Conservation (phyloP, 2,113 vertebrate genomes). For the Mesitornis unicolor region DNA sequence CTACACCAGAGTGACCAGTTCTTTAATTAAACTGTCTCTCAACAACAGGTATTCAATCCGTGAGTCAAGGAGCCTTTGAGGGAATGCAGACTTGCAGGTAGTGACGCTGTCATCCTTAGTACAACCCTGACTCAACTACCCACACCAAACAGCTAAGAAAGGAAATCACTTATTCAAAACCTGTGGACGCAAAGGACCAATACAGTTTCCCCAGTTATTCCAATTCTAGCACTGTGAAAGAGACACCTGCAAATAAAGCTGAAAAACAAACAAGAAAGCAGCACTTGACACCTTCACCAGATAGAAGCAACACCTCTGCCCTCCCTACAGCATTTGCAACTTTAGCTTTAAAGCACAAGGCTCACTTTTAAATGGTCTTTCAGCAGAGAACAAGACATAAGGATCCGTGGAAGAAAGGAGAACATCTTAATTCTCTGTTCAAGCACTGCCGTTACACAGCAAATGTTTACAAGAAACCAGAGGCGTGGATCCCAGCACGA, state of each 20-base stretch:
- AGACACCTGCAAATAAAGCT: neutral
- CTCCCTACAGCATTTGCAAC: neutral
- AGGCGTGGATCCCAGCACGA: neutral
- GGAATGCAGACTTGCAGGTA: constrained; percentile 55
- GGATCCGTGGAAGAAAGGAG: neutral
- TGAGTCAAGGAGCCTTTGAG: constrained; percentile 44
- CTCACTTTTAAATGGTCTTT: neutral
- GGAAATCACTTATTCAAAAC: neutral
- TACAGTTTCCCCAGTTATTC: neutral
- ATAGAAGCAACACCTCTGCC: neutral
- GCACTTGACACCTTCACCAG: neutral
- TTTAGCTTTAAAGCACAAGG: neutral
- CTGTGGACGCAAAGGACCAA: neutral
- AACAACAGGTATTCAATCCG: neutral
- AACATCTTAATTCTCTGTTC: neutral
- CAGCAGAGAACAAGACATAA: neutral
- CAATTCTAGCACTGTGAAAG: neutral
- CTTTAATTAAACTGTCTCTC: constrained; percentile 46
- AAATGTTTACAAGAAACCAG: neutral
- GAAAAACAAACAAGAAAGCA: neutral
- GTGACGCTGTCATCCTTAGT: neutral
- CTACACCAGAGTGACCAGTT: constrained; percentile 42
- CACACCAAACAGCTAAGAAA: neutral
- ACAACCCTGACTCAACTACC: neutral
- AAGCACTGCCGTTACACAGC: neutral